Evolutionary conservation across 2,797 vertebrate genomes (phyloP).

Genomic region (Sardinella longiceps): DNA sequence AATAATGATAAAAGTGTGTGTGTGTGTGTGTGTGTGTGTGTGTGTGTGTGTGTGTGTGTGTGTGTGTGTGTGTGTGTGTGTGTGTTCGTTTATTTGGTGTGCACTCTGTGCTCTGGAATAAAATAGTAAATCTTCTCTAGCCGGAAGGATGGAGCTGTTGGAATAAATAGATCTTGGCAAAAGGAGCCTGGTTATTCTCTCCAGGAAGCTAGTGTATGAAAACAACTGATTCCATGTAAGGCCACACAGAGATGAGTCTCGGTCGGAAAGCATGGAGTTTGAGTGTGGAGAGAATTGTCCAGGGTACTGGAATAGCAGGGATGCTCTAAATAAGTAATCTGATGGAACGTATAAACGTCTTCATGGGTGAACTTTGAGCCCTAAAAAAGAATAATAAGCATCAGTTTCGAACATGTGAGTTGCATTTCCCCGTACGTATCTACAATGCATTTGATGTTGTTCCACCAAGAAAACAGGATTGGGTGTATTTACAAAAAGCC

Average conservation of each 20-base stretch:
- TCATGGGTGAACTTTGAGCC: slow-evolving; percentile 7
- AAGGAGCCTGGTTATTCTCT: slow-evolving; percentile 39
- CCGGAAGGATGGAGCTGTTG: neutral
- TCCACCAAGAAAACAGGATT: slow-evolving; percentile 26
- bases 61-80: slow-evolving; percentile 14
- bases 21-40: too few species aligned
- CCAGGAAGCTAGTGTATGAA: slow-evolving; percentile 10
- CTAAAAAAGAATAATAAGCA: neutral
- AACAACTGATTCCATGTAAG: slow-evolving; percentile 9
- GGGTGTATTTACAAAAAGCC: slow-evolving; percentile 16
- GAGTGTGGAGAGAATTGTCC: slow-evolving; percentile 15
- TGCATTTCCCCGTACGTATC: neutral
- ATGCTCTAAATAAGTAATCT: slow-evolving; percentile 37
- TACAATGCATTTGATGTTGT: slow-evolving; percentile 3
- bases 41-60: slow-evolving; percentile 15
- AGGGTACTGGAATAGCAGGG: neutral
- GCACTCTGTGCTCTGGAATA: neutral
- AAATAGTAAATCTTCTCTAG: slow-evolving; percentile 29
- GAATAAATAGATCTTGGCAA: slow-evolving; percentile 21
- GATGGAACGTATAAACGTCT: slow-evolving; percentile 26
- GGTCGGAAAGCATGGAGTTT: neutral
- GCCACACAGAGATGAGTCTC: neutral
- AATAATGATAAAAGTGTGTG: slow-evolving; percentile 42
- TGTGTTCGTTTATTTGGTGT: slow-evolving; percentile 24
- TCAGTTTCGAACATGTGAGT: neutral